Base-by-base conservation (phyloP, 2,113 vertebrate genomes). In the Cervus canadensis region DNA sequence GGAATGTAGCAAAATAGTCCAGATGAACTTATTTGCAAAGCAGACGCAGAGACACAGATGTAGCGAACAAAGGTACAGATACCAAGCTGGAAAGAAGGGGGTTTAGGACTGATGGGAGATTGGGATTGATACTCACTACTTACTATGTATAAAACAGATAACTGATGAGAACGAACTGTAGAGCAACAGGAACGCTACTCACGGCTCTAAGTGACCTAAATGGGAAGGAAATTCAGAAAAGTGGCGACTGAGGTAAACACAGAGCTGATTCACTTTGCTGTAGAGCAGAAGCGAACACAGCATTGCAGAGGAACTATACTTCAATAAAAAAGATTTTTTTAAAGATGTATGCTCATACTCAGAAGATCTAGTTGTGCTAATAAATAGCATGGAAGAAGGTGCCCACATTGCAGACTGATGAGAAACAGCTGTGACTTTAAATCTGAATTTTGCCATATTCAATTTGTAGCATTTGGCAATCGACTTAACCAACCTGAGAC, bases 341-440 rank as follows among this genome's bases (percentile, higher is more conserved):
- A 45, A 89, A 33, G 28, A 33, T 7, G 33, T 91, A 59, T 62
- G n/a, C 4, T 81, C 45, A 43, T 64, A 67, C 33, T 93, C 57
- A 62, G 89, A 74, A 57, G 17, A 96, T 48, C 36, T 43, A 40
- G 43, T 71, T 94, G 15, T 94, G 52, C 43, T 92, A 78, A 89
- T 84, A 94, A 93, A 82, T 26, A 64, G 13, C 48, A 71, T 10
- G 21, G 67, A 54, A 85, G 45, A 81, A 94, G 83, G 52, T 28
- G 1, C 43, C 60, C 57, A 33, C 71, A 88, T 25, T 89, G 9
- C 14, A 85, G 50, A 30, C n/a, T 95, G 95, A 93, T 79, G 28
- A 50, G 87, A 95, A 96, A 62, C 95, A 97, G 95, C 93, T 59
- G 87, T 87, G 71, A 94, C 50, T 36, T 76, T 93, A 85, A 76